These are phyloP conservation scores for Vandiemenella viatica DNA, from an alignment of 2,888 invertebrate genomes.

Conservation along the genomic window DNA sequence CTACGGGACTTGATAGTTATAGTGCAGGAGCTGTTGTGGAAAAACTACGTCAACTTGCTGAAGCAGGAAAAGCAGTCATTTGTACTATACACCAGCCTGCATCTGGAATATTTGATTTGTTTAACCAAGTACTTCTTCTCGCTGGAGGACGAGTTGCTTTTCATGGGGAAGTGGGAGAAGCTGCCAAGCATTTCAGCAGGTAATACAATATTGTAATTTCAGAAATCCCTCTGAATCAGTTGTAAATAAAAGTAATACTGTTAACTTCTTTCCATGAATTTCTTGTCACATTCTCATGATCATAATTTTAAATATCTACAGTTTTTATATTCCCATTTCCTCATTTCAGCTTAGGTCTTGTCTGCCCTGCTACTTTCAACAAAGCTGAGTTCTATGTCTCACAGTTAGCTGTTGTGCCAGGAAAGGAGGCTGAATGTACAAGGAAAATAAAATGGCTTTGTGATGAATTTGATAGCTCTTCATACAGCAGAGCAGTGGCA, in stretches of 20 bases:
- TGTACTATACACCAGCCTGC: slow-evolving; percentile 87
- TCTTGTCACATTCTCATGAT: no score
- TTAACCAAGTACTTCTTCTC: slow-evolving; percentile 63
- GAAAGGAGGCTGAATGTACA: slow-evolving; percentile 32
- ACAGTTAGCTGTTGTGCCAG: slow-evolving; percentile 38
- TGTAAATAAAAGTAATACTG: not conserved
- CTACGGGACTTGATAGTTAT: slow-evolving; percentile 81
- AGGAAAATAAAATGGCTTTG: slow-evolving; percentile 33
- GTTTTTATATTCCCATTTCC: not conserved
- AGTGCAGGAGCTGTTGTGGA: slow-evolving; percentile 68
- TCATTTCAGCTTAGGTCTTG: slow-evolving; percentile 41
- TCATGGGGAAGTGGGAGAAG: slow-evolving; percentile 57
- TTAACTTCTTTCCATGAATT: no score
- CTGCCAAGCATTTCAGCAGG: slow-evolving; percentile 52
- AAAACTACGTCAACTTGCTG: slow-evolving; percentile 46
- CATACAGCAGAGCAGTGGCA: slow-evolving; percentile 21
- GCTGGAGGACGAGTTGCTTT: slow-evolving; percentile 64
- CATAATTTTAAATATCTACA: no score
- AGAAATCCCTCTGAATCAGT: not conserved
- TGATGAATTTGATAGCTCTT: slow-evolving; percentile 38
- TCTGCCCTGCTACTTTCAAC: slow-evolving; percentile 63
- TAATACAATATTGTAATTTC: slow-evolving; percentile 22
- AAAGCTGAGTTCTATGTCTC: slow-evolving; percentile 73
- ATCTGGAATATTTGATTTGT: slow-evolving; percentile 68
- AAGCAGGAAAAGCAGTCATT: slow-evolving; percentile 60